Conservation (phyloP, 1,140 invertebrate genomes). For the Macrobrachium nipponense region DNA sequence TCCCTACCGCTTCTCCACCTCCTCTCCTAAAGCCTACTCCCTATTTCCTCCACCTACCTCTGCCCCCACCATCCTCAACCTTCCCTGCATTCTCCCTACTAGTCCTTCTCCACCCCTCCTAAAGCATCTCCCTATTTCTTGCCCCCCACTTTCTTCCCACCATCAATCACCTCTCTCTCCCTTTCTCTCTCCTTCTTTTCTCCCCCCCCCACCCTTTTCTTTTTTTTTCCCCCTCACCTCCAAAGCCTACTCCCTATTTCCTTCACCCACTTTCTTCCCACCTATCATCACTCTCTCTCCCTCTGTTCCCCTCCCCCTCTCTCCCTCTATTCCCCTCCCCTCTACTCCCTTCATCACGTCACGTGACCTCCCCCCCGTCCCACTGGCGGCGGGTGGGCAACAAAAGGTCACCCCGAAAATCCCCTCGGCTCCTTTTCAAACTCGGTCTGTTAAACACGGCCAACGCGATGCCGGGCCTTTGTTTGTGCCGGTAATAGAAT, state of each 20-base stretch:
- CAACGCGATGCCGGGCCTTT: constrained; percentile 19
- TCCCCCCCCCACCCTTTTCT: neutral
- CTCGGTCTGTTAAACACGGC: constrained; percentile 32
- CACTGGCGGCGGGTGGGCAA: constrained; percentile 4
- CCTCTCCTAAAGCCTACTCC: neutral
- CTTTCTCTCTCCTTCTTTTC: neutral
- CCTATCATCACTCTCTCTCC: neutral
- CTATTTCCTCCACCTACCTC: neutral
- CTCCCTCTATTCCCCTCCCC: neutral
- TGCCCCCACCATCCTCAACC: neutral
- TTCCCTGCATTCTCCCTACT: neutral
- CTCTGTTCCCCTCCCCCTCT: neutral
- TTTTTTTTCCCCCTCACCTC: neutral
- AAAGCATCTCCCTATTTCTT: neutral
- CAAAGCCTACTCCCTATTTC: neutral
- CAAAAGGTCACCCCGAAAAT: no score
- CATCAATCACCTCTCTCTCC: neutral
- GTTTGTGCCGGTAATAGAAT: constrained; percentile 54
- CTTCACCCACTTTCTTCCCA: no score
- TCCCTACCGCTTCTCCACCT: no score
- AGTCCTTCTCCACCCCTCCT: no score
- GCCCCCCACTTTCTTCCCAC: neutral
- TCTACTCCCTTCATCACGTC: neutral
- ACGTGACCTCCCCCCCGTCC: constrained; percentile 6
- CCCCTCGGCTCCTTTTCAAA: neutral